phyloP scores from a whole-genome alignment of 1,140 invertebrate genomes.

The Drosophila rhopaloa region DNA sequence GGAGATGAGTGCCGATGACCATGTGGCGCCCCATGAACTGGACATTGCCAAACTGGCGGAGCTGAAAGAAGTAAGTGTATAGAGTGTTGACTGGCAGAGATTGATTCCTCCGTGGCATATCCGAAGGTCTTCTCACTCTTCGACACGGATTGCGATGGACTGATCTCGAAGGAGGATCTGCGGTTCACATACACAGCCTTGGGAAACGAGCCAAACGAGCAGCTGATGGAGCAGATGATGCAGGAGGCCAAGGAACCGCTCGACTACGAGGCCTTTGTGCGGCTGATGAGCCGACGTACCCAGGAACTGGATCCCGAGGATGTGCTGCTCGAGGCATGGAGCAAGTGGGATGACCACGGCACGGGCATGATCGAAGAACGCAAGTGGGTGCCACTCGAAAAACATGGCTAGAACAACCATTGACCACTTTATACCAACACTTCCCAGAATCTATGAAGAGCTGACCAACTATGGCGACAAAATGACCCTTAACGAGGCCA shows the following conservation, averaged over 20 bases:
- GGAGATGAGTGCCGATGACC: slow-evolving; percentile 84
- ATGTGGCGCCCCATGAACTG: slow-evolving; percentile 85
- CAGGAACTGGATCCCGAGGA: slow-evolving; percentile 87
- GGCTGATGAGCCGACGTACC: slow-evolving; percentile 87
- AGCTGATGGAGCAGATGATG: slow-evolving; percentile 86
- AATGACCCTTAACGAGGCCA: slow-evolving; percentile 87
- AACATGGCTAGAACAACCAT: neutral
- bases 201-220: slow-evolving; percentile 86
- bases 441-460: slow-evolving; percentile 86
- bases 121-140: slow-evolving; percentile 87
- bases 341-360: slow-evolving; percentile 87
- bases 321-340: slow-evolving; percentile 86
- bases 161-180: slow-evolving; percentile 87
- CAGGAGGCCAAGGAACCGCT: slow-evolving; percentile 86
- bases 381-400: slow-evolving; percentile 81
- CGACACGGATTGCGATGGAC: slow-evolving; percentile 87
- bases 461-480: slow-evolving; percentile 87
- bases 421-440: neutral
- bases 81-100: neutral
- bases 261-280: slow-evolving; percentile 87
- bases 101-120: neutral
- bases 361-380: slow-evolving; percentile 87
- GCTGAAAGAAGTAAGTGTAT: slow-evolving; percentile 85
- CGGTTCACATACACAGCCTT: slow-evolving; percentile 86
- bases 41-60: slow-evolving; percentile 86